Evolutionary conservation across 2,113 vertebrate species (phyloP).

Genomic region (Callipepla squamata): DNA sequence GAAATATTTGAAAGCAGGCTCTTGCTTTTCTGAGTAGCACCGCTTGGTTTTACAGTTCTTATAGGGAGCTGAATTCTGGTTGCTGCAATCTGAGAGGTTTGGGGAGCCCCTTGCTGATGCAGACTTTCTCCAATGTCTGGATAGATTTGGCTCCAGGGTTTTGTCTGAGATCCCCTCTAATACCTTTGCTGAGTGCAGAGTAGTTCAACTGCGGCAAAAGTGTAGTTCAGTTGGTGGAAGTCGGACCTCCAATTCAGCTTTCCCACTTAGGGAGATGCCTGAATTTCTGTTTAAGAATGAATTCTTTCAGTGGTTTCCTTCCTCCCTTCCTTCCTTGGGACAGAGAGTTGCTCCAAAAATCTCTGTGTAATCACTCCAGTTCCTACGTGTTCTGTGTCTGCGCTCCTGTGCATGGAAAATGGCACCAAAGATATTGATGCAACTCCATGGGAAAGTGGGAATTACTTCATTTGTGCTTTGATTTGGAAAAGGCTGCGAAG

Average conservation of each 20-base stretch:
- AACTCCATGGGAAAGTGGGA: background rate
- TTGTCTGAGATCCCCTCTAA: background rate
- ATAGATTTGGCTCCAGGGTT: background rate
- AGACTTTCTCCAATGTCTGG: background rate
- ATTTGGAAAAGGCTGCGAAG: background rate
- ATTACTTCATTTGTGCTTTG: background rate
- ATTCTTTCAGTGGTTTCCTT: background rate
- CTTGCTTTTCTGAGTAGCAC: background rate
- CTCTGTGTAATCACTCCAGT: background rate
- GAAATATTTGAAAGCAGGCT: background rate
- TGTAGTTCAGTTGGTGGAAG: background rate
- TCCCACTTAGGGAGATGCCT: background rate
- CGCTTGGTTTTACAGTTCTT: background rate
- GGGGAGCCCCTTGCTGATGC: rapidly evolving
- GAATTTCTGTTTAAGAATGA: background rate
- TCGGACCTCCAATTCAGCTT: background rate
- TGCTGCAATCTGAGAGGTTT: background rate
- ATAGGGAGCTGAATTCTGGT: background rate
- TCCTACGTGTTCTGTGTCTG: background rate
- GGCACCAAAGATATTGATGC: background rate
- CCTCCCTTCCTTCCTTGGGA: background rate
- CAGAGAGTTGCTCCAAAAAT: background rate
- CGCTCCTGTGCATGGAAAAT: background rate
- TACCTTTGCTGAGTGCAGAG: rapidly evolving
- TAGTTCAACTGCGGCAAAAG: background rate